Conservation (phyloP, 2,797 vertebrate genomes). For the Chiroxiphia lanceolata region DNA sequence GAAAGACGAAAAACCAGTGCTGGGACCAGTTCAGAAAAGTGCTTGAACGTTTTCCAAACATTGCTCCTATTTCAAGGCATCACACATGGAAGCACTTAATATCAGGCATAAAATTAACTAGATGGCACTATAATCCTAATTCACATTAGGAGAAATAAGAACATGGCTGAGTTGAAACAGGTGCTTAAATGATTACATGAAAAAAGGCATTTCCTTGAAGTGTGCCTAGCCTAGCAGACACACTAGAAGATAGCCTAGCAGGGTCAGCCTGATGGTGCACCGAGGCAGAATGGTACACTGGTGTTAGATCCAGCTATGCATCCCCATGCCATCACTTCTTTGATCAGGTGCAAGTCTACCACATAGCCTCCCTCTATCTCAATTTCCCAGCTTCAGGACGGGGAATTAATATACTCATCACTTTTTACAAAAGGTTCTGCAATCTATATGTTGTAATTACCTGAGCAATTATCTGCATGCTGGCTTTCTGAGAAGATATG, state of each 20-base stretch:
- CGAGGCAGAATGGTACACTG: background rate
- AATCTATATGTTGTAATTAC: background rate
- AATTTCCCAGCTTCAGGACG: background rate
- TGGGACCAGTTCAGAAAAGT: background rate
- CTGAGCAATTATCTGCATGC: background rate
- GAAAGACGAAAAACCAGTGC: background rate
- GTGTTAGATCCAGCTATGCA: background rate
- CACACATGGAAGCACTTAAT: constrained; percentile 14
- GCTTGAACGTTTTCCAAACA: background rate
- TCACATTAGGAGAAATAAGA: background rate
- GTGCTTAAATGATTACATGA: background rate
- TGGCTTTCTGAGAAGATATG: background rate
- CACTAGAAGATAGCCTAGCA: background rate
- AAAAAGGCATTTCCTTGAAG: background rate
- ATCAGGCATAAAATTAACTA: constrained; percentile 20
- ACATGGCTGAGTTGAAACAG: constrained; percentile 19
- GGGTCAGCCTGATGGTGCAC: background rate
- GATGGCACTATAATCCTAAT: background rate
- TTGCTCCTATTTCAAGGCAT: background rate
- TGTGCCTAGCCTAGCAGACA: background rate
- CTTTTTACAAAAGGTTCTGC: background rate
- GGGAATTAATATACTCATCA: background rate
- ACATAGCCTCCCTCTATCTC: background rate
- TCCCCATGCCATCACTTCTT: background rate
- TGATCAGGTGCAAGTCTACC: background rate